phyloP scores from a whole-genome alignment of 2,888 invertebrate genomes.

The Papilio gigon region DNA sequence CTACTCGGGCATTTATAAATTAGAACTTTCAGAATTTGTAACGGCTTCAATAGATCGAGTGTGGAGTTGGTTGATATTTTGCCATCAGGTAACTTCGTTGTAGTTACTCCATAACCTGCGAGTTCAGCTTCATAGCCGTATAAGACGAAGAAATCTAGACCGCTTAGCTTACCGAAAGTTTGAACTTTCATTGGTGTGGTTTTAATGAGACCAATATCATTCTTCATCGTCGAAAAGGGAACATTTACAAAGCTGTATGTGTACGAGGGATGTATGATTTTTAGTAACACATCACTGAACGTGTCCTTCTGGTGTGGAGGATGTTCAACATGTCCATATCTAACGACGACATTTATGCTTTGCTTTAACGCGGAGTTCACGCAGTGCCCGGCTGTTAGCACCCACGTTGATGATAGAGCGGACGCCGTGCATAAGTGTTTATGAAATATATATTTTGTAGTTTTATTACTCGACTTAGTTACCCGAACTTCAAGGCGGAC shows the following conservation, averaged over 20 bases:
- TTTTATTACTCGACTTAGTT: neutral
- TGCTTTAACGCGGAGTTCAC: neutral
- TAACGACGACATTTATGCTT: neutral
- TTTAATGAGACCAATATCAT: conserved; percentile 10
- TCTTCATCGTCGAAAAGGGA: neutral
- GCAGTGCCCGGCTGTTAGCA: conserved; percentile 20
- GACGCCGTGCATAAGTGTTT: neutral
- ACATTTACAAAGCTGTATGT: neutral
- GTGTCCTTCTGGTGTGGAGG: neutral
- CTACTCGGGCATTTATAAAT: neutral
- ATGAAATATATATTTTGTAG: neutral
- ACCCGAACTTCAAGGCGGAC: neutral
- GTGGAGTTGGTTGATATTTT: neutral
- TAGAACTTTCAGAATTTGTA: conserved; percentile 3
- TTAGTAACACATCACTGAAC: conserved; percentile 9
- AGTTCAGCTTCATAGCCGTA: conserved; percentile 24
- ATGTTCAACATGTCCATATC: conserved; percentile 18
- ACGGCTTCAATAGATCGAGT: neutral
- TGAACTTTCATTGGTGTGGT: conserved; percentile 21
- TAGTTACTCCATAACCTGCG: conserved; percentile 16
- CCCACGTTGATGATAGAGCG: conserved; percentile 11
- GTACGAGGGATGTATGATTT: conserved; percentile 2
- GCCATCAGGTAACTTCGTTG: neutral
- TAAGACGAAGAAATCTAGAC: neutral
- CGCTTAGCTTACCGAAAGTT: conserved; percentile 11